Percentiles rank a stretch among this genome's conserved stretches.
Conservation (phyloP, 2,113 vertebrate genomes). For the Mobula hypostoma region DNA sequence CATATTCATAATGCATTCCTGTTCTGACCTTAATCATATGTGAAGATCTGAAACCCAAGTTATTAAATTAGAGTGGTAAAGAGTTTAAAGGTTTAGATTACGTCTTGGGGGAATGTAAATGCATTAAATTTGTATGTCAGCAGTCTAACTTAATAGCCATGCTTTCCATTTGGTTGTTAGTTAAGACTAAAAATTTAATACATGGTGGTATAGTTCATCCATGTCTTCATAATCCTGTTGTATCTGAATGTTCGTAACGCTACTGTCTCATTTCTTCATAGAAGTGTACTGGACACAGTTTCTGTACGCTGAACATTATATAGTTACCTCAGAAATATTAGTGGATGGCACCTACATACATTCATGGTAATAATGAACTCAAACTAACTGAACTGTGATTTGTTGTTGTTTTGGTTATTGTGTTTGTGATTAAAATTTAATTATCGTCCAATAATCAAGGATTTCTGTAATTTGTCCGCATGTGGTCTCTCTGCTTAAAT, state of each 20-base stretch:
- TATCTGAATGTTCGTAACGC: neutral
- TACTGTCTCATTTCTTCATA: neutral
- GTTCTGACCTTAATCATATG: neutral
- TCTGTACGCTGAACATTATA: neutral
- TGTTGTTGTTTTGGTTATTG: neutral
- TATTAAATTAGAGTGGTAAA: neutral
- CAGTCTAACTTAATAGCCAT: neutral
- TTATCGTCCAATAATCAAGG: neutral
- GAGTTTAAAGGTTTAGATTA: neutral
- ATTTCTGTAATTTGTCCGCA: neutral
- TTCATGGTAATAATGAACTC: neutral
- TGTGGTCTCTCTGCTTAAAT: neutral
- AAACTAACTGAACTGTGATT: neutral
- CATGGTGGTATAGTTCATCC: neutral
- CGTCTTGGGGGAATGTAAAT: neutral
- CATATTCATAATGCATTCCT: neutral
- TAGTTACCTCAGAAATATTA: neutral
- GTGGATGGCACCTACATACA: neutral
- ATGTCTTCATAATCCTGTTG: neutral
- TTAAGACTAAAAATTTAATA: neutral
- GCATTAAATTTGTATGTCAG: neutral
- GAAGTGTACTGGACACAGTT: neutral
- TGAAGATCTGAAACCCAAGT: neutral
- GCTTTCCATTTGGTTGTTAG: neutral
- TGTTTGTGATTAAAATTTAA: conserved; percentile 26